These are phyloP conservation scores for Pardalotus punctatus DNA, from an alignment of 2,113 vertebrate genomes.

Conservation along the genomic window DNA sequence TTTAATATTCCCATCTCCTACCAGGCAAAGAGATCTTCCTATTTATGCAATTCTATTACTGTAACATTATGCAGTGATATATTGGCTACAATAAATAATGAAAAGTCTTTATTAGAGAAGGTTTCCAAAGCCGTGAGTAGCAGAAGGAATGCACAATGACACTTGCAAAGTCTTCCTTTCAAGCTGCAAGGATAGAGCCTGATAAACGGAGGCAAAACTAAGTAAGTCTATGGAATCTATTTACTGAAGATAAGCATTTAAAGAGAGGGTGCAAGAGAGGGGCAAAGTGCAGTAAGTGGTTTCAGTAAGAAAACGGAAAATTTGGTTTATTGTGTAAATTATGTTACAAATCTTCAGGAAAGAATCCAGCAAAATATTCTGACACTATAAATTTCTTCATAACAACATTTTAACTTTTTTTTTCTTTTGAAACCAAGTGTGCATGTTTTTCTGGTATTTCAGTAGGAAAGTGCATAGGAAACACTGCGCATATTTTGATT, in stretches of 20 bases:
- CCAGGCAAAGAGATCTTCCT: background rate
- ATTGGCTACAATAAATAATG: background rate
- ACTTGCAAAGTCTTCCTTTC: background rate
- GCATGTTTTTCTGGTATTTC: background rate
- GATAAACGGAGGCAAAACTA: background rate
- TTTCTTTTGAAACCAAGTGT: background rate
- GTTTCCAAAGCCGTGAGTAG: background rate
- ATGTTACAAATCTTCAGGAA: background rate
- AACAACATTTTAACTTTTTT: background rate
- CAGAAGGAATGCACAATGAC: background rate
- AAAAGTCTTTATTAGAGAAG: background rate
- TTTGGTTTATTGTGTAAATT: background rate
- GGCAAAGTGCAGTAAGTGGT: background rate
- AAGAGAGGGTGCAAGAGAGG: background rate
- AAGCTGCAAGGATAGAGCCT: background rate
- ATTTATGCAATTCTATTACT: background rate
- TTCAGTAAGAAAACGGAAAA: background rate
- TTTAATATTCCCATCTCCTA: background rate
- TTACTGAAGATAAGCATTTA: background rate
- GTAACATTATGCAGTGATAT: background rate
- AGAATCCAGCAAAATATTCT: background rate
- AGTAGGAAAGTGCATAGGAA: background rate
- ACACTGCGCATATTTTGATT: background rate
- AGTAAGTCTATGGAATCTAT: background rate
- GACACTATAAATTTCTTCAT: background rate